Evolutionary conservation across 1,140 invertebrate species (phyloP).

Genomic region (Ceratosolen solmsi): DNA sequence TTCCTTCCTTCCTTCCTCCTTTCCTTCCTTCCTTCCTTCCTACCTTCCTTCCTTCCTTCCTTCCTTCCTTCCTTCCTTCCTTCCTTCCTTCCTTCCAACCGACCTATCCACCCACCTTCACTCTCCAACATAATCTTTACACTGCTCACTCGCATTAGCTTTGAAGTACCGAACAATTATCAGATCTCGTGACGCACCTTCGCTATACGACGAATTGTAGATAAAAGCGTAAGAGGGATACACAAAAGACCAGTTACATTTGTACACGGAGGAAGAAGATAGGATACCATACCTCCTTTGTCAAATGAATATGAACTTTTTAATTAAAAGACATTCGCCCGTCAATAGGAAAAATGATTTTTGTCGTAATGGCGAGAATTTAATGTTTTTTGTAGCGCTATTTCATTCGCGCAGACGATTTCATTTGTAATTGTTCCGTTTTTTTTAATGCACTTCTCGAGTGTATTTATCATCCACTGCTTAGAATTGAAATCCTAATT

Average conservation of each 20-base stretch:
- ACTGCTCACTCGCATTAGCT: conserved; percentile 16
- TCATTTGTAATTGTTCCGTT: too few relatives aligned
- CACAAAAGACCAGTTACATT: neutral
- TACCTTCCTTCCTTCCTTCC: neutral
- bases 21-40: neutral
- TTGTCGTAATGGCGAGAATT: too few relatives aligned
- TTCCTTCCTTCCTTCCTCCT: conserved; percentile 29
- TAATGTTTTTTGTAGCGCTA: too few relatives aligned
- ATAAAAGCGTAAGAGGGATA: neutral
- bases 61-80: conserved; percentile 35
- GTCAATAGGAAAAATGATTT: too few relatives aligned
- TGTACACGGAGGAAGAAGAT: neutral
- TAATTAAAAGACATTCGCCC: conserved; percentile 6
- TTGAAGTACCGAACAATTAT: conserved; percentile 40
- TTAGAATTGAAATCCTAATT: too few relatives aligned
- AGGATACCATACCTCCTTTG: neutral
- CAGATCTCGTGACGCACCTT: conserved; percentile 20
- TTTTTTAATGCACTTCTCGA: too few relatives aligned
- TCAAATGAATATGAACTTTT: neutral
- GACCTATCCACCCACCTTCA: neutral
- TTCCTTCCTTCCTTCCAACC: conserved; percentile 31
- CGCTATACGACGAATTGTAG: neutral
- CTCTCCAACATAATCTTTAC: neutral
- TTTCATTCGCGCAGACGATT: too few relatives aligned
- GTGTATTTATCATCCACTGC: too few relatives aligned